These are phyloP conservation scores for Myotis daubentonii DNA, from an alignment of 2,797 vertebrate genomes.

Conservation along the genomic window DNA sequence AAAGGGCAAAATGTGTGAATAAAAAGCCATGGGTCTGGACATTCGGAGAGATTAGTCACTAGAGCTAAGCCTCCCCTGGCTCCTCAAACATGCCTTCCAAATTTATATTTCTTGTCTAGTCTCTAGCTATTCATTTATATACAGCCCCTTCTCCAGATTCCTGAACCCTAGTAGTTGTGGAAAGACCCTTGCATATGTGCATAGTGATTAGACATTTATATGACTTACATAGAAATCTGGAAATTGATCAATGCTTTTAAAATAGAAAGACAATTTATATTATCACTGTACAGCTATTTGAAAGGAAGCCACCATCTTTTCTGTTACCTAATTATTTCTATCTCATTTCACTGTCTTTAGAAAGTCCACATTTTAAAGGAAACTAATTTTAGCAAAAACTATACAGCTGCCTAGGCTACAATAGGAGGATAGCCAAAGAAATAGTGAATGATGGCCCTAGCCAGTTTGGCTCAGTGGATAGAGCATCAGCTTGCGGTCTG, in stretches of 20 bases:
- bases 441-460: neutral
- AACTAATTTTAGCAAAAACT: neutral
- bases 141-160: too few species aligned
- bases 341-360: neutral
- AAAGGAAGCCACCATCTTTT: neutral
- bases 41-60: too few species aligned
- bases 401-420: neutral
- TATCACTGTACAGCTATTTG: neutral
- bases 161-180: too few species aligned
- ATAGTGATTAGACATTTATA: neutral
- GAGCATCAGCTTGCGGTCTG: too few species aligned
- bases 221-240: neutral
- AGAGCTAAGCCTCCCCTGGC: too few species aligned
- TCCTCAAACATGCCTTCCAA: too few species aligned
- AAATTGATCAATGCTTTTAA: conserved; percentile 2
- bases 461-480: too few species aligned
- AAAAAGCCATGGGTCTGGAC: too few species aligned
- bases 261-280: conserved; percentile 8
- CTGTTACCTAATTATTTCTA: neutral
- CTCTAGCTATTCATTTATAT: too few species aligned
- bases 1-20: too few species aligned
- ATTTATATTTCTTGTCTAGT: too few species aligned
- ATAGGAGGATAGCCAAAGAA: neutral
- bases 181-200: too few species aligned
- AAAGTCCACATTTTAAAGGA: neutral